Evolutionary conservation across 2,797 vertebrate genomes (phyloP).

Genomic region (Coranthus polyacanthus): DNA sequence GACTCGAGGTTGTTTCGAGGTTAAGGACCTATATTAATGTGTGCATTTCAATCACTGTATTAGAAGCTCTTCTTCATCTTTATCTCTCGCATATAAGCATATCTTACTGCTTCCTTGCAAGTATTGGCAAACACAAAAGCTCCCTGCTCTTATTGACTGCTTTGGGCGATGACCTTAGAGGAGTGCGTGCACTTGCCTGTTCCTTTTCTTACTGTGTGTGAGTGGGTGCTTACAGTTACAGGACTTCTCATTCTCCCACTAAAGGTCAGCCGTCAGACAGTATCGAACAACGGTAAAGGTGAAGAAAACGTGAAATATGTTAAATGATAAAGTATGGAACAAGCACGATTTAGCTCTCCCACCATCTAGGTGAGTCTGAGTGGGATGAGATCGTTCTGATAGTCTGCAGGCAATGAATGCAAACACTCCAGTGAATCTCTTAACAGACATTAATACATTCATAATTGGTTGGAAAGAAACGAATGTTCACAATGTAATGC

Average conservation of each 20-base stretch:
- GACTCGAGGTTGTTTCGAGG: neutral
- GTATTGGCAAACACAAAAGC: constrained; percentile 69
- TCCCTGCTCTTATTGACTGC: constrained; percentile 69
- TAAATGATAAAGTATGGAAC: constrained; percentile 68
- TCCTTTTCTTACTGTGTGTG: constrained; percentile 42
- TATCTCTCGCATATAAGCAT: constrained; percentile 14
- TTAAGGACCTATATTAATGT: no score
- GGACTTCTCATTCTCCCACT: constrained; percentile 75
- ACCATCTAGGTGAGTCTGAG: constrained; percentile 9
- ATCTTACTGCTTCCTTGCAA: constrained; percentile 44
- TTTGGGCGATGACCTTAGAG: constrained; percentile 66
- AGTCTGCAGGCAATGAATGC: no score
- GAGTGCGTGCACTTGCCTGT: constrained; percentile 37
- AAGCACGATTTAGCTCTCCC: constrained; percentile 8
- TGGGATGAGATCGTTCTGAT: constrained; percentile 29
- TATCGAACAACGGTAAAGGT: constrained; percentile 84
- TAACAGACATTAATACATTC: no score
- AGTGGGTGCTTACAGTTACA: constrained; percentile 75
- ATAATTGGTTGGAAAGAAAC: no score
- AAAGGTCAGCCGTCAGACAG: constrained; percentile 86
- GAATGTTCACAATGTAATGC: no score
- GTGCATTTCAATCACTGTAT: neutral
- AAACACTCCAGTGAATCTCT: no score
- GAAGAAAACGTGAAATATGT: constrained; percentile 80
- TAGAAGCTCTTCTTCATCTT: constrained; percentile 28